A percentile compares a stretch with the other conserved stretches of the same genome.
These are phyloP conservation scores for Coendou prehensilis DNA, from an alignment of 2,797 vertebrate genomes.

Conservation along the genomic window DNA sequence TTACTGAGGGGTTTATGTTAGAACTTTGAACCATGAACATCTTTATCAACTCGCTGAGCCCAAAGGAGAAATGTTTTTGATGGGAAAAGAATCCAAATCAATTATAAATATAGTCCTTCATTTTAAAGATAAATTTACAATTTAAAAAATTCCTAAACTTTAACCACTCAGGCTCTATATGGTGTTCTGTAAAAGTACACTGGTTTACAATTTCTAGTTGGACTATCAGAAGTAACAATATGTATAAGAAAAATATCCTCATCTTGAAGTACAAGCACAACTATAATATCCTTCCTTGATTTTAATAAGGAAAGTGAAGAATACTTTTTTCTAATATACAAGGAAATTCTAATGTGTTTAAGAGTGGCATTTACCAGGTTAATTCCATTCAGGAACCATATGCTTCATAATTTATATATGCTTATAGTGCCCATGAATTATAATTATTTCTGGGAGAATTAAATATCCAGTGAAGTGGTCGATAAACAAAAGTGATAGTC, in stretches of 20 bases:
- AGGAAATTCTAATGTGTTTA: constrained; percentile 33
- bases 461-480: constrained; percentile 37
- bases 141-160: constrained; percentile 47
- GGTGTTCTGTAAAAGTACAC: neutral
- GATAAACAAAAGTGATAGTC: constrained; percentile 28
- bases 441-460: constrained; percentile 64
- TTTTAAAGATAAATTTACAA: constrained; percentile 56
- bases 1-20: constrained; percentile 4
- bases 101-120: constrained; percentile 35
- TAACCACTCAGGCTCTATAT: neutral
- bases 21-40: neutral
- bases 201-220: constrained; percentile 50
- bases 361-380: constrained; percentile 42
- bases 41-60: constrained; percentile 40
- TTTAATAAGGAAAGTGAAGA: constrained; percentile 43
- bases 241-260: constrained; percentile 25
- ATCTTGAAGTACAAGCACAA: neutral
- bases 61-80: constrained; percentile 41
- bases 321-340: neutral
- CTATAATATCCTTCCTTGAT: neutral
- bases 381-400: constrained; percentile 55
- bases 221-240: constrained; percentile 62
- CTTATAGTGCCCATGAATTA: constrained; percentile 25
- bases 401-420: constrained; percentile 45
- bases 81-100: constrained; percentile 37